phyloP scores from a whole-genome alignment of 30 jellyfish, hydroid and myxozoan species.

The Rhopilema esculentum region DNA sequence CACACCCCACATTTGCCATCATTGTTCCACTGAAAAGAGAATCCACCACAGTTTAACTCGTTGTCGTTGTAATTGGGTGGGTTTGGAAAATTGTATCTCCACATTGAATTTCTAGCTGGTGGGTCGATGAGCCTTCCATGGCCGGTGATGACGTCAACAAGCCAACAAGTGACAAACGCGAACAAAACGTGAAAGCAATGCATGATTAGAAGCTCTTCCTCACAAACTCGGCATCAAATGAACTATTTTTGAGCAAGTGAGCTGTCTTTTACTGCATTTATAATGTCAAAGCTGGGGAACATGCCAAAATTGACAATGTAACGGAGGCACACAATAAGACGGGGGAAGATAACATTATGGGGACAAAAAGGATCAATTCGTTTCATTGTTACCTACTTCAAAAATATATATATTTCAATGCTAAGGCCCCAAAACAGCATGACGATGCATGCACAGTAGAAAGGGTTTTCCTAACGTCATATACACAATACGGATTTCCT shows the following conservation, averaged over 20 bases:
- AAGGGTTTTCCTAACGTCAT: neutral
- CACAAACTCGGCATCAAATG: neutral
- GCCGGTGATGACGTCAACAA: conserved; percentile 6
- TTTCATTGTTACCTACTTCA: neutral
- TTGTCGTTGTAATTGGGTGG: conserved; percentile 51
- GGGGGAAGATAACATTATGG: too few relatives aligned
- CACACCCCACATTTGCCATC: conserved; percentile 63
- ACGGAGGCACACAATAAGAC: too few relatives aligned
- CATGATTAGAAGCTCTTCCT: neutral
- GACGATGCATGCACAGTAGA: neutral
- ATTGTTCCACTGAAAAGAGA: conserved; percentile 7
- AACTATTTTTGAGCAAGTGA: neutral
- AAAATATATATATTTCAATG: too few relatives aligned
- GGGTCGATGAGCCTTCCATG: conserved; percentile 47
- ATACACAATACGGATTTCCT: neutral
- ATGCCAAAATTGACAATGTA: neutral
- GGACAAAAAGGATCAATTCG: neutral
- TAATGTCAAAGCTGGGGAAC: neutral
- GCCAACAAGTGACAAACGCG: neutral
- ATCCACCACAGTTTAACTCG: conserved; percentile 66
- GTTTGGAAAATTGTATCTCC: conserved; percentile 20
- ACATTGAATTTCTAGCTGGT: conserved; percentile 56
- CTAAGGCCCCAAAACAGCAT: neutral
- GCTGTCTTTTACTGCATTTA: neutral
- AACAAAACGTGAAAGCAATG: neutral